These are phyloP conservation scores for Hirundo rustica DNA, from an alignment of 2,797 vertebrate species.

Conservation along the genomic window DNA sequence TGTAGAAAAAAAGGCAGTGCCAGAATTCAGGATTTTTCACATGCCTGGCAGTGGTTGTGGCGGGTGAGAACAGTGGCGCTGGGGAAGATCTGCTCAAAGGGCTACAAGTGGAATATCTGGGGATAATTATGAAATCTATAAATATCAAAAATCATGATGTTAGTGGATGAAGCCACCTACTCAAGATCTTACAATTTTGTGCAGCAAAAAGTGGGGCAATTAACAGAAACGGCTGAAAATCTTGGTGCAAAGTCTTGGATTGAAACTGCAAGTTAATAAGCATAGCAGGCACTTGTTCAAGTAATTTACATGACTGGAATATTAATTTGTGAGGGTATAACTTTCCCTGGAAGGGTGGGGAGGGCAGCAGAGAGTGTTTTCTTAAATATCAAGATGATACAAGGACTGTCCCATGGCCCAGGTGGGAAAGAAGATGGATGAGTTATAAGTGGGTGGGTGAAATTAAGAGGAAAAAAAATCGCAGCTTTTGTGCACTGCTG, in stretches of 20 bases:
- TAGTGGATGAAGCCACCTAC: not conserved
- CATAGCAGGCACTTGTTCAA: constrained; percentile 47
- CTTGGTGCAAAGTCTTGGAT: not conserved
- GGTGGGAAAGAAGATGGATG: not conserved
- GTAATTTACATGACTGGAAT: constrained; percentile 48
- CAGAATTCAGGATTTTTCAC: not conserved
- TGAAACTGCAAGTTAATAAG: constrained; percentile 57
- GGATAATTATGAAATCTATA: not conserved
- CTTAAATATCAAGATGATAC: not conserved
- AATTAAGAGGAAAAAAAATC: not conserved
- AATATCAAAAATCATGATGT: not conserved
- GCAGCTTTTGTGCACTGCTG: not conserved
- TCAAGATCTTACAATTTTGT: not conserved
- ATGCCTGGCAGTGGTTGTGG: not conserved
- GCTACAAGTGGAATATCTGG: not conserved
- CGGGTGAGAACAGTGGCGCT: not conserved
- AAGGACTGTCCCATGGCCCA: not conserved
- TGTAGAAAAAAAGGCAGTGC: not conserved
- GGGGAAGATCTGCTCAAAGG: not conserved
- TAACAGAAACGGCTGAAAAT: constrained; percentile 3
- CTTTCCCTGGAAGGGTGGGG: not conserved
- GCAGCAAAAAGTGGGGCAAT: not conserved
- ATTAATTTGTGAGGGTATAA: not conserved
- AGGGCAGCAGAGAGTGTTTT: not conserved
- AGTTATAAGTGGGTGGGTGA: not conserved